A percentile compares a stretch with the other conserved stretches of the same genome.
Evolutionary conservation across 2,888 invertebrate genomes (phyloP).

Genomic region (Erebia aethiops): DNA sequence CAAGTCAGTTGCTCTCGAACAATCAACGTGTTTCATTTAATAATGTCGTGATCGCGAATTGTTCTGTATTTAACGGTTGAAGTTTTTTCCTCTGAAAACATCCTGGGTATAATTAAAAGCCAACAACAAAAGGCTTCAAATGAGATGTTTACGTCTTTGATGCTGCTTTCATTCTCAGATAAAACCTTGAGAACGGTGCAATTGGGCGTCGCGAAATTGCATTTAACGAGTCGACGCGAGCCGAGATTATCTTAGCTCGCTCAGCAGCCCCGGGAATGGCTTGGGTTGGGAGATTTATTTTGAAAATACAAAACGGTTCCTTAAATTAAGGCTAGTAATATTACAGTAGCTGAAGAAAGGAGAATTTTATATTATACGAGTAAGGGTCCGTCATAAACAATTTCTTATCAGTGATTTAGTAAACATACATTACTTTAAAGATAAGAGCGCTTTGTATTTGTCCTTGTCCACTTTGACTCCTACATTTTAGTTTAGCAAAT

Average conservation of each 20-base stretch:
- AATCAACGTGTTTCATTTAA: too few relatives aligned
- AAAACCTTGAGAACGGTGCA: slow-evolving; percentile 19
- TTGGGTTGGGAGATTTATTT: slow-evolving; percentile 52
- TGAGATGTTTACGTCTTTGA: slow-evolving; percentile 20
- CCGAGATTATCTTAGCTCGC: slow-evolving; percentile 45
- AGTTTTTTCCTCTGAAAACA: not conserved
- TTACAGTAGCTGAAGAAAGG: not conserved
- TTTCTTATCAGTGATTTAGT: not conserved
- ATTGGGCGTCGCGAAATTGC: slow-evolving; percentile 44
- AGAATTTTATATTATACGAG: not conserved
- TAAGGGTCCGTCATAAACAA: not conserved
- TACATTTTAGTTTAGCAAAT: not conserved
- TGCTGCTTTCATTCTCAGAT: slow-evolving; percentile 16
- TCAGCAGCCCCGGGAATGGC: slow-evolving; percentile 45
- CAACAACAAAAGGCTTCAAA: slow-evolving; percentile 13
- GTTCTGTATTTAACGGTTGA: too few relatives aligned
- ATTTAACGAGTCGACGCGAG: slow-evolving; percentile 47
- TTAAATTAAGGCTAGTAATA: slow-evolving; percentile 13
- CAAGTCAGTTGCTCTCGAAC: too few relatives aligned
- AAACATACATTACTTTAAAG: not conserved
- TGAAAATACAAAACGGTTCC: slow-evolving; percentile 20
- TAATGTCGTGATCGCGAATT: too few relatives aligned
- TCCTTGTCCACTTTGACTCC: not conserved
- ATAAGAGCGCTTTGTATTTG: not conserved
- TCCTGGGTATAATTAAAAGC: not conserved